Conservation (phyloP, 2,113 vertebrate genomes). For the Trochalopteron elliotii region DNA sequence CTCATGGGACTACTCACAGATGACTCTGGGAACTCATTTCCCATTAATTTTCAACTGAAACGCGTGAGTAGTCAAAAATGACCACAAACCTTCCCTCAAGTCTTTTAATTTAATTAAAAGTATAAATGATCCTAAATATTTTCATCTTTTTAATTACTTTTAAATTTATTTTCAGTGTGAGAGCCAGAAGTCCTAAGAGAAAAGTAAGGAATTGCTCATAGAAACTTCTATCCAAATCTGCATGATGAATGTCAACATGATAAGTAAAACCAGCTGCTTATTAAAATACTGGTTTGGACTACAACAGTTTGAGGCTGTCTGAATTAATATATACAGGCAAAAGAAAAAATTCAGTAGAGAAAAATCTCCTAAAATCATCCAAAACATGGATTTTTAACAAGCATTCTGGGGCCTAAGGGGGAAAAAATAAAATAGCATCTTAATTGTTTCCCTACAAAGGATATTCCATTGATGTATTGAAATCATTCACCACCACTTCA, state of each 20-base stretch:
- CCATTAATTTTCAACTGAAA: slow-evolving; percentile 13
- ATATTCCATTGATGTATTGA: background rate
- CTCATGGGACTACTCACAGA: background rate
- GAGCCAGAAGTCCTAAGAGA: background rate
- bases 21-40: background rate
- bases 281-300: background rate
- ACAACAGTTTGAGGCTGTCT: background rate
- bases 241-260: background rate
- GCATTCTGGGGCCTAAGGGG: background rate
- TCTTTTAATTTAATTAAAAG: slow-evolving; percentile 39
- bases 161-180: slow-evolving; percentile 31
- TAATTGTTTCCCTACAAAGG: background rate
- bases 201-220: background rate
- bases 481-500: background rate
- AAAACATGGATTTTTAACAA: background rate
- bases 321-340: background rate
- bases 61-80: background rate
- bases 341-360: background rate
- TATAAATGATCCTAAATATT: slow-evolving; percentile 1
- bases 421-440: background rate
- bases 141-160: slow-evolving; percentile 29
- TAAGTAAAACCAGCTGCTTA: background rate
- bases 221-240: background rate
- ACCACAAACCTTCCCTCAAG: slow-evolving; percentile 33
- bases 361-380: background rate